Percentiles rank a stretch among this genome's conserved stretches.
phyloP scores from a whole-genome alignment of 92 coral and sea anemone species.

The Umimayanthus chanpuru region DNA sequence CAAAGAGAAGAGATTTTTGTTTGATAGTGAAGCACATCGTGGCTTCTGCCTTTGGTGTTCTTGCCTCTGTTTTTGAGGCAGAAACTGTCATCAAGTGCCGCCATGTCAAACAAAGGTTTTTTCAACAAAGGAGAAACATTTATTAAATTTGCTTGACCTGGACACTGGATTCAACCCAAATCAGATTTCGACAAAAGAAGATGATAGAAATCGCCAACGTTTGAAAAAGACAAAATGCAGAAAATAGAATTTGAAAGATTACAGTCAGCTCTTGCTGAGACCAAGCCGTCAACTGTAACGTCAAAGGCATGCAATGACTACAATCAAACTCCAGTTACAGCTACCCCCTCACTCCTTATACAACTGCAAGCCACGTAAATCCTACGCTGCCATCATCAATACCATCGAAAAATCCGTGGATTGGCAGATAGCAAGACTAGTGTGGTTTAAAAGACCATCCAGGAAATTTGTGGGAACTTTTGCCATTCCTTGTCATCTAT shows the following conservation, averaged over 20 bases:
- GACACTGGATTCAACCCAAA: conserved; percentile 22
- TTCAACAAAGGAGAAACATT: too few species aligned
- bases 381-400: conserved; percentile 6
- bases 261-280: conserved; percentile 12
- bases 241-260: conserved; percentile 17
- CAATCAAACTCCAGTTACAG: background rate
- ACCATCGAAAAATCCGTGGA: background rate
- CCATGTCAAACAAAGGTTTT: too few species aligned
- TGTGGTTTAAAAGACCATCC: conserved; percentile 8
- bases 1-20: conserved; percentile 10
- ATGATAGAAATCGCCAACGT: background rate
- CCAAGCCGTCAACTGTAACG: background rate
- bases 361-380: conserved; percentile 13
- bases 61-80: too few species aligned
- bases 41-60: conserved; percentile 35
- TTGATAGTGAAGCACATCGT: conserved; percentile 30
- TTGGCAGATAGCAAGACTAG: conserved; percentile 5
- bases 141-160: conserved; percentile 13
- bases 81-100: too few species aligned
- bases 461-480: conserved; percentile 17
- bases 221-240: background rate
- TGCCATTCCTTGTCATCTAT: background rate
- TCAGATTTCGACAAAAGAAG: conserved; percentile 13
- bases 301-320: conserved; percentile 7
- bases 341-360: conserved; percentile 17